A percentile compares a stretch with the other conserved stretches of the same genome.
These are phyloP conservation scores for Silvanus unidentatus DNA, from an alignment of 2,888 invertebrate genomes.

Conservation along the genomic window DNA sequence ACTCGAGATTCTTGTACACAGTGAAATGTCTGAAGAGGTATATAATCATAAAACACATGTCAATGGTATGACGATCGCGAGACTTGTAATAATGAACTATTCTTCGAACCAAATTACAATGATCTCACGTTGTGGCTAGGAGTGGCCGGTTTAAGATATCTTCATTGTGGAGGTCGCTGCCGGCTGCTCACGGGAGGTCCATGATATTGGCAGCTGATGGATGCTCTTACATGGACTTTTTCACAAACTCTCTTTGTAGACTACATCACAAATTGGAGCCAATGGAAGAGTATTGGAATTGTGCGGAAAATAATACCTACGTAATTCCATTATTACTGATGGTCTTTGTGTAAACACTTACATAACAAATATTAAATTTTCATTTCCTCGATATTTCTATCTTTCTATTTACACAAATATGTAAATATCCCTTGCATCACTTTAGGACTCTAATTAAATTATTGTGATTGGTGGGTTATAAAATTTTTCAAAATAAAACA, in stretches of 20 bases:
- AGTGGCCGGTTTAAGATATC: conserved; percentile 40
- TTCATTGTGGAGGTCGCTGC: conserved; percentile 39
- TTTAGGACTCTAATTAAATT: conserved; percentile 17
- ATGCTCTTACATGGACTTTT: conserved; percentile 19
- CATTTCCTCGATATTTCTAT: conserved; percentile 20
- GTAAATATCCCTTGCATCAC: conserved; percentile 20
- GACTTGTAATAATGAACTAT: conserved; percentile 34
- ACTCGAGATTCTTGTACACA: no score
- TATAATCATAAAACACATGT: not conserved
- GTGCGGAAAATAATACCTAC: conserved; percentile 31
- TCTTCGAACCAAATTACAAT: conserved; percentile 39
- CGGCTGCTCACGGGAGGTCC: conserved; percentile 40
- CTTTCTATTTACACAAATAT: conserved; percentile 21
- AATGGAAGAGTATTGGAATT: no score
- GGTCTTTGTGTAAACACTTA: conserved; percentile 24
- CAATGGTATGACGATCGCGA: conserved; percentile 12
- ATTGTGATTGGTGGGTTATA: not conserved
- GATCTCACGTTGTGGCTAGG: conserved; percentile 37
- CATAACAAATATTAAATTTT: conserved; percentile 31
- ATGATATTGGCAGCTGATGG: conserved; percentile 25
- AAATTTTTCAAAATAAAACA: not conserved
- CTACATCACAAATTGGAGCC: no score
- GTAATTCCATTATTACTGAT: conserved; percentile 30
- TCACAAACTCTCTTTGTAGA: not conserved
- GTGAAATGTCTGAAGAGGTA: no score